Percentiles rank a stretch among this genome's conserved stretches.
These are phyloP conservation scores for Jacana jacana DNA, from an alignment of 2,113 vertebrate species.

Conservation along the genomic window DNA sequence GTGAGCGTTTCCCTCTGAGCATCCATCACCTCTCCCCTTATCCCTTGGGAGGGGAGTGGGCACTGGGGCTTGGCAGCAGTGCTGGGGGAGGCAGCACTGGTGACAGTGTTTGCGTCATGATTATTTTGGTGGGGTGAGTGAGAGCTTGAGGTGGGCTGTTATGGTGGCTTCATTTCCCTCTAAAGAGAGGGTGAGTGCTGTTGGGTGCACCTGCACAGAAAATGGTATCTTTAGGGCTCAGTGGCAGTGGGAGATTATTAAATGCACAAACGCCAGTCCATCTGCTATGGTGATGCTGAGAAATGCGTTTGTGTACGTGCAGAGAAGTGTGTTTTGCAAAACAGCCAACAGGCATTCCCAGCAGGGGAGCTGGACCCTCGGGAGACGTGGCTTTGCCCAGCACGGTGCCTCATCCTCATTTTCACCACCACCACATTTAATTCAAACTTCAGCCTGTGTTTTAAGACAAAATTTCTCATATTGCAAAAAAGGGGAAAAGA, in stretches of 20 bases:
- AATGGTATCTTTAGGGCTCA: rapidly evolving
- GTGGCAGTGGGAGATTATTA: rapidly evolving
- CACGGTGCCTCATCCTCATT: background rate
- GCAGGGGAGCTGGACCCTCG: background rate
- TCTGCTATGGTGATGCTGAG: background rate
- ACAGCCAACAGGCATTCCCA: background rate
- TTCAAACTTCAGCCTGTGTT: background rate
- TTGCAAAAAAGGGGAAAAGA: background rate
- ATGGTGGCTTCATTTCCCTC: rapidly evolving
- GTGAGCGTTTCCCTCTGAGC: rapidly evolving
- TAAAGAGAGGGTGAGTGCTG: background rate
- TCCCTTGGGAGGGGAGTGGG: too few species aligned
- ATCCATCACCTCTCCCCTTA: rapidly evolving
- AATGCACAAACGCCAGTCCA: background rate
- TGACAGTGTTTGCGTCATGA: rapidly evolving
- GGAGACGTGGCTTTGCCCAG: background rate
- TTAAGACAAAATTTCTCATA: background rate
- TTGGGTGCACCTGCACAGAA: background rate
- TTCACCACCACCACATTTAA: rapidly evolving
- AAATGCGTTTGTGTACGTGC: background rate
- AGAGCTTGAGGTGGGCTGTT: background rate
- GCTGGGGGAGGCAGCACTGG: background rate
- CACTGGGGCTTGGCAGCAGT: background rate
- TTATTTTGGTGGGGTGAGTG: rapidly evolving
- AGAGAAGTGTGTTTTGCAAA: background rate